A percentile compares a stretch with the other conserved stretches of the same genome.
These are phyloP conservation scores for Apostichopus parvimensis DNA, from an alignment of 35 echinoderm and acorn worm genomes.

Conservation along the genomic window DNA sequence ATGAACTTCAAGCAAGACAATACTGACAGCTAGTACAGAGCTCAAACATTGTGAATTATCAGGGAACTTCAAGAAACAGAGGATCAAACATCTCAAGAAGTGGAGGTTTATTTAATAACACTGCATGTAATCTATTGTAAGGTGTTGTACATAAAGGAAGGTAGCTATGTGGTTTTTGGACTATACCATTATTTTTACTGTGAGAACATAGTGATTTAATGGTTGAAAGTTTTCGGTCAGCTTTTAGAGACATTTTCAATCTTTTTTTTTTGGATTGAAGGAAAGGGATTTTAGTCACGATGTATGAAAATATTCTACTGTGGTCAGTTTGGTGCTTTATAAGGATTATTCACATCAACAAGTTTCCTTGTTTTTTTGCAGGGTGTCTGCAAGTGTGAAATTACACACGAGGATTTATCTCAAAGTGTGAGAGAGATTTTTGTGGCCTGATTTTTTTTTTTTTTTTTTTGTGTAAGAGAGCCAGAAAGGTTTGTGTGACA, in stretches of 20 bases:
- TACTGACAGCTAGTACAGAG: conserved; percentile 65
- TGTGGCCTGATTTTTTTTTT: too few relatives aligned
- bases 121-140: conserved; percentile 1
- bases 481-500: neutral
- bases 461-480: too few relatives aligned
- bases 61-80: neutral
- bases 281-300: neutral
- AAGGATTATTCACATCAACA: too few relatives aligned
- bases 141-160: neutral
- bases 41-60: neutral
- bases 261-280: neutral
- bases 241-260: neutral
- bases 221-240: neutral
- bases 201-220: neutral
- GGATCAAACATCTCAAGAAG: too few relatives aligned
- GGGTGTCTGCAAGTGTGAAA: too few relatives aligned
- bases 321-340: too few relatives aligned
- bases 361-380: too few relatives aligned
- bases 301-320: neutral
- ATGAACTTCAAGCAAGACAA: conserved; percentile 74
- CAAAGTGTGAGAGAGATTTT: too few relatives aligned
- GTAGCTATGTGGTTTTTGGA: neutral
- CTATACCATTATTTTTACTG: neutral
- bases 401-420: too few relatives aligned
- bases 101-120: neutral